Percentiles rank a stretch among this genome's conserved stretches.
phyloP scores from a whole-genome alignment of 92 coral and sea anemone species.

The Metridium senile region DNA sequence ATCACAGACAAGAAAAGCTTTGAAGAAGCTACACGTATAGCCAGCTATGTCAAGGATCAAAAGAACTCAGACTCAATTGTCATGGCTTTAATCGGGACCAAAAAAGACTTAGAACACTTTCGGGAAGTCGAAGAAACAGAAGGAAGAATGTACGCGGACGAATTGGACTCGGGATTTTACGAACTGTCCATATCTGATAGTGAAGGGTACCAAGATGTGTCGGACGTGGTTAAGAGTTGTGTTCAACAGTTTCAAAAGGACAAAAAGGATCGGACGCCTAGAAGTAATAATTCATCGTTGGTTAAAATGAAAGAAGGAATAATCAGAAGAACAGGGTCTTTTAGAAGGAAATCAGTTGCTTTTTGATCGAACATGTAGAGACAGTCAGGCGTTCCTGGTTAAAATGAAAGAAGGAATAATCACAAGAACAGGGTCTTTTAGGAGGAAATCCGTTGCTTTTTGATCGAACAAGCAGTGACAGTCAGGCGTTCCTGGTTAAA shows the following conservation, averaged over 20 bases:
- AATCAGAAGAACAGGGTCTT: conserved; percentile 73
- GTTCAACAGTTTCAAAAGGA: conserved; percentile 56
- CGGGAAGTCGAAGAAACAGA: conserved; percentile 80
- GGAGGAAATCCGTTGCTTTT: conserved; percentile 69
- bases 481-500: conserved; percentile 23
- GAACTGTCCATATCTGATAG: conserved; percentile 80
- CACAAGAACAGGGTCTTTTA: conserved; percentile 69
- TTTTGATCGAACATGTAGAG: conserved; percentile 12
- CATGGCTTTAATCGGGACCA: conserved; percentile 78
- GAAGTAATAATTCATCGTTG: conserved; percentile 60
- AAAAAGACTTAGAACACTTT: conserved; percentile 84
- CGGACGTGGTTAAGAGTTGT: conserved; percentile 47
- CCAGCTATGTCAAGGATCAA: conserved; percentile 64
- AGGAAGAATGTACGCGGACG: conserved; percentile 81
- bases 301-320: conserved; percentile 82
- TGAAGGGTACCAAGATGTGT: conserved; percentile 87
- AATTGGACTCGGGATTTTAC: conserved; percentile 83
- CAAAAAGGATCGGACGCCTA: conserved; percentile 39
- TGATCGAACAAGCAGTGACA: background rate
- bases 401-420: conserved; percentile 86
- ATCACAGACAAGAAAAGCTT: conserved; percentile 83
- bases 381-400: background rate
- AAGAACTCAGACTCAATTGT: conserved; percentile 66
- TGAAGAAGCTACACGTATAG: conserved; percentile 79
- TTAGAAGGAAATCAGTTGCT: conserved; percentile 72